phyloP scores from a whole-genome alignment of 2,888 invertebrate genomes.

The Amiota mariae region DNA sequence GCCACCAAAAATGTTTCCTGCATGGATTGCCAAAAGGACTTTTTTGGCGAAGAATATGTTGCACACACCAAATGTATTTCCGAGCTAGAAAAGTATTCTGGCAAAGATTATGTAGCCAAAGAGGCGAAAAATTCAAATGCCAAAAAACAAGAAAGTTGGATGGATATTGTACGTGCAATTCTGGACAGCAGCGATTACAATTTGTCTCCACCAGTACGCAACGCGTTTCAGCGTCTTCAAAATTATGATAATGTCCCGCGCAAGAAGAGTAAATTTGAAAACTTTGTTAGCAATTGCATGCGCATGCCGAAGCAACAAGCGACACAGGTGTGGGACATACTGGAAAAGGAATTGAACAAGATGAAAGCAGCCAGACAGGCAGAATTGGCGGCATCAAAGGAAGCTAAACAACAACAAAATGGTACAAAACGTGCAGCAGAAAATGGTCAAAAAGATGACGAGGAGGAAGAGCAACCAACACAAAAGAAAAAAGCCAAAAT shows the following conservation, averaged over 20 bases:
- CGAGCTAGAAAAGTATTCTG: conserved; percentile 91
- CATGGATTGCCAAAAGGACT: conserved; percentile 95
- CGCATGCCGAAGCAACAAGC: conserved; percentile 77
- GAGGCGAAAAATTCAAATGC: conserved; percentile 86
- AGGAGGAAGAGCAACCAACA: conserved; percentile 32
- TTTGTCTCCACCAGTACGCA: conserved; percentile 75
- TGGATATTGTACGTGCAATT: conserved; percentile 70
- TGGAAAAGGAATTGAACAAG: conserved; percentile 76
- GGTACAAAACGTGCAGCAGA: conserved; percentile 73
- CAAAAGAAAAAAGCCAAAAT: conserved; percentile 38
- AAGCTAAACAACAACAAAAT: conserved; percentile 59
- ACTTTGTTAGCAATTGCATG: conserved; percentile 81
- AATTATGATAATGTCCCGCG: conserved; percentile 87
- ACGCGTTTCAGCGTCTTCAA: conserved; percentile 80
- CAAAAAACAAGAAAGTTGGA: conserved; percentile 89
- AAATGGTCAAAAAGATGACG: conserved; percentile 14
- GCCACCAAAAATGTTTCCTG: conserved; percentile 85
- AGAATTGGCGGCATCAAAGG: conserved; percentile 47
- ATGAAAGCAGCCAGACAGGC: conserved; percentile 61
- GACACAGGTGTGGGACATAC: conserved; percentile 80
- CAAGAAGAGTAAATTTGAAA: conserved; percentile 88
- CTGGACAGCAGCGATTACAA: conserved; percentile 65
- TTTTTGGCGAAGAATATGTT: conserved; percentile 83
- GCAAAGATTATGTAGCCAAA: conserved; percentile 83
- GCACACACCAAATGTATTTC: conserved; percentile 89